Percentiles rank a stretch among this genome's conserved stretches.
phyloP scores from a whole-genome alignment of 2,888 invertebrate species.

The Pyrochroa serraticornis region DNA sequence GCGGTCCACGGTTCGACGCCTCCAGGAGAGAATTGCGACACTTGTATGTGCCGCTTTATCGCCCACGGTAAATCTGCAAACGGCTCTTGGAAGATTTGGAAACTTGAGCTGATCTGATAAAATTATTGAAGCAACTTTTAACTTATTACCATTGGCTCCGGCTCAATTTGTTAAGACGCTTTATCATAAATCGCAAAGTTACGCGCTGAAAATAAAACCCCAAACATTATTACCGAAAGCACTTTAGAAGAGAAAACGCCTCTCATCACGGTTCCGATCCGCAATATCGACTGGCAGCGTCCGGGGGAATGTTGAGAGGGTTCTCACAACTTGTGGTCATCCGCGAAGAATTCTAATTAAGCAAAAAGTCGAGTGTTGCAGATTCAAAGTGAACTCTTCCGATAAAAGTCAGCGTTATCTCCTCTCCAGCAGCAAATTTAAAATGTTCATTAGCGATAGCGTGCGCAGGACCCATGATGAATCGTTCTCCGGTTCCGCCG shows the following conservation, averaged over 20 bases:
- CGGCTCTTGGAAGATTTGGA: slow-evolving; percentile 1
- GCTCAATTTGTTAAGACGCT: slow-evolving; percentile 21
- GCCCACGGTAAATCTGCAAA: background rate
- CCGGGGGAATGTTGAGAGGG: too few relatives aligned
- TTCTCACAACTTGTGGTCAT: background rate
- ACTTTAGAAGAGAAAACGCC: too few relatives aligned
- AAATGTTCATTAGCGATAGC: slow-evolving; percentile 58
- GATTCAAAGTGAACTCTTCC: slow-evolving; percentile 30
- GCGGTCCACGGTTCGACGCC: slow-evolving; percentile 46
- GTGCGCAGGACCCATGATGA: slow-evolving; percentile 52
- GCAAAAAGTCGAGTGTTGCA: background rate
- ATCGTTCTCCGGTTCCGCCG: slow-evolving; percentile 52
- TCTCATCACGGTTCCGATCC: too few relatives aligned
- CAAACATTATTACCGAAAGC: too few relatives aligned
- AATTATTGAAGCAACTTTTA: slow-evolving; percentile 26
- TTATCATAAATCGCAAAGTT: background rate
- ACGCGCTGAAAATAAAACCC: too few relatives aligned
- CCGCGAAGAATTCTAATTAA: slow-evolving; percentile 6
- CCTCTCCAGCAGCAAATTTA: slow-evolving; percentile 50
- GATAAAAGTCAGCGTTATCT: slow-evolving; percentile 47
- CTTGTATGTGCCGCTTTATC: slow-evolving; percentile 38
- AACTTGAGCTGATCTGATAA: slow-evolving; percentile 23
- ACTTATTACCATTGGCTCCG: slow-evolving; percentile 20
- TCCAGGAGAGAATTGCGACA: slow-evolving; percentile 23
- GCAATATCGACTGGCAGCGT: too few relatives aligned